These are phyloP conservation scores for Glossophaga mutica DNA, from an alignment of 2,797 vertebrate genomes.

Conservation along the genomic window DNA sequence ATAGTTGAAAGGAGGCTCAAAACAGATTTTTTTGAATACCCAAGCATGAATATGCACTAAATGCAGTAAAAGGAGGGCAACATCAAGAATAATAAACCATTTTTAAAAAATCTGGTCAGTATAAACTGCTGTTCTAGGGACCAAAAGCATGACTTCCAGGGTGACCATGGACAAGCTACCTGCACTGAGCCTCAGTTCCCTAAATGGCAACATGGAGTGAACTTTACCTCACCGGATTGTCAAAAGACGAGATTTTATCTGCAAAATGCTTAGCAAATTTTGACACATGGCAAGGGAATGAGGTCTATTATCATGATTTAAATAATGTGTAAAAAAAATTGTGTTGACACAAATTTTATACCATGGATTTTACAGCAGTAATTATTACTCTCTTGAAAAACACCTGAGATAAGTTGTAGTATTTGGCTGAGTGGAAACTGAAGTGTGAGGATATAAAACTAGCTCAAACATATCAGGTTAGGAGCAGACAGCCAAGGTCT, in stretches of 20 bases:
- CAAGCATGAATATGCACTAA: not conserved
- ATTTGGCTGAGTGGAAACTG: not conserved
- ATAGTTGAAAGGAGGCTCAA: not conserved
- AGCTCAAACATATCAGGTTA: not conserved
- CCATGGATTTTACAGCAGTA: not conserved
- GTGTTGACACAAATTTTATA: not conserved
- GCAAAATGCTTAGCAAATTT: not conserved
- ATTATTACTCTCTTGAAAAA: not conserved
- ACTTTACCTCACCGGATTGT: not conserved
- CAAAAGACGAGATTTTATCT: not conserved
- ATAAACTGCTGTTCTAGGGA: not conserved
- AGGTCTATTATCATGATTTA: not conserved
- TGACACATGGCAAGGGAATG: not conserved
- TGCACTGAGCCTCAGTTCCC: not conserved
- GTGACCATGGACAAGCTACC: not conserved
- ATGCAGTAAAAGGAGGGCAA: not conserved
- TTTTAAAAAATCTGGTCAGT: not conserved
- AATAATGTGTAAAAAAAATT: not conserved
- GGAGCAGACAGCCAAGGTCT: not conserved
- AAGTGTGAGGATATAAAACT: not conserved
- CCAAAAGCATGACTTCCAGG: not conserved
- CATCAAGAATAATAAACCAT: not conserved
- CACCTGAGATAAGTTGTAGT: not conserved
- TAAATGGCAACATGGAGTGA: not conserved
- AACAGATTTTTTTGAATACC: not conserved